A percentile compares a stretch with the other conserved stretches of the same genome.
phyloP scores from a whole-genome alignment of 2,797 vertebrate genomes.

The Coendou prehensilis region DNA sequence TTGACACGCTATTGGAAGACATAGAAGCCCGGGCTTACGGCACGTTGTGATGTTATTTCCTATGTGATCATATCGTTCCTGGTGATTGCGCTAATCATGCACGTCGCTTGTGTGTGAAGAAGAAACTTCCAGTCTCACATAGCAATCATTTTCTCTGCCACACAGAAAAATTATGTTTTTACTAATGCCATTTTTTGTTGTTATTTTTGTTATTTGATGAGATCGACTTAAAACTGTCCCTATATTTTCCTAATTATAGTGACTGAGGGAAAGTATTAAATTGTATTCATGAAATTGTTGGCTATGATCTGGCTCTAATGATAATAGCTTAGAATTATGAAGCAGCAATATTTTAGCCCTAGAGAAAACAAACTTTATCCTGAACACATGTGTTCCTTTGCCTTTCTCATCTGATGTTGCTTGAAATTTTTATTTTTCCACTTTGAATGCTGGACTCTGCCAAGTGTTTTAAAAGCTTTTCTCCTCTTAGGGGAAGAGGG shows the following conservation, averaged over 20 bases:
- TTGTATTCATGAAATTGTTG: slow-evolving; percentile 69
- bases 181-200: neutral
- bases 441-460: slow-evolving; percentile 64
- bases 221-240: slow-evolving; percentile 48
- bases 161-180: neutral
- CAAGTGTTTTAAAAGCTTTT: slow-evolving; percentile 74
- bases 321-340: slow-evolving; percentile 71
- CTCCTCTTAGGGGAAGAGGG: slow-evolving; percentile 54
- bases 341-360: slow-evolving; percentile 71
- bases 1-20: neutral
- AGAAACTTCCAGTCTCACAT: neutral
- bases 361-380: slow-evolving; percentile 77
- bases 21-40: neutral
- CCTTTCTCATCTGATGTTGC: slow-evolving; percentile 64
- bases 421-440: slow-evolving; percentile 74
- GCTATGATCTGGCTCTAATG: slow-evolving; percentile 65
- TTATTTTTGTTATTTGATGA: slow-evolving; percentile 35
- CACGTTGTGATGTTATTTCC: neutral
- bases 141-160: neutral
- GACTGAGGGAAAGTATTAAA: slow-evolving; percentile 64
- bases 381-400: slow-evolving; percentile 69
- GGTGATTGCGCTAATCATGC: neutral
- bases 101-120: neutral
- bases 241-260: slow-evolving; percentile 58
- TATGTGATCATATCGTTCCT: neutral